Percentiles rank a stretch among this genome's conserved stretches.
Conservation (phyloP, 2,113 vertebrate species). For the Capra hircus region DNA sequence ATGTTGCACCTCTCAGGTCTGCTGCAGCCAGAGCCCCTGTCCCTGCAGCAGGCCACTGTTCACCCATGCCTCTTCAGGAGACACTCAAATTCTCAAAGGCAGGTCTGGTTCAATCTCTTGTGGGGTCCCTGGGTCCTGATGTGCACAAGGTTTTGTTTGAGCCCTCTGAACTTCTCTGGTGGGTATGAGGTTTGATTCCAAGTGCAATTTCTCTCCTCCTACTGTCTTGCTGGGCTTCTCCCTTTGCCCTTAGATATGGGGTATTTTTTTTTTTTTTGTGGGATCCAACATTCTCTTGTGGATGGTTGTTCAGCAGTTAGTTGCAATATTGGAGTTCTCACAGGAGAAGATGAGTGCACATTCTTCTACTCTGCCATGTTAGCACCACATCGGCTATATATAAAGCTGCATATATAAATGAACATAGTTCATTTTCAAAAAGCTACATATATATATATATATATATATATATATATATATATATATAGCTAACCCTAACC, state of each 20-base stretch:
- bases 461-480: too few relatives aligned
- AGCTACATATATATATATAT: too few relatives aligned
- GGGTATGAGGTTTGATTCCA: background rate
- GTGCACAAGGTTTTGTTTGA: background rate
- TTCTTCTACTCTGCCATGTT: background rate
- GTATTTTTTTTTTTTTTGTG: background rate
- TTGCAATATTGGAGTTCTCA: background rate
- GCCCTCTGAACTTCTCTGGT: background rate
- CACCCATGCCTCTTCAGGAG: fast-evolving
- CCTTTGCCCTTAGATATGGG: background rate
- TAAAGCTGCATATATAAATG: too few relatives aligned
- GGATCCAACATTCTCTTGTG: background rate
- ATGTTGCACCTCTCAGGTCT: background rate
- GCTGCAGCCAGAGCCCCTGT: background rate
- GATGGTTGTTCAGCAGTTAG: background rate
- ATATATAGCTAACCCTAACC: background rate
- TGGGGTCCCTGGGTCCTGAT: background rate
- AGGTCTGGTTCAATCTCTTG: background rate
- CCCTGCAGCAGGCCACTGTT: background rate
- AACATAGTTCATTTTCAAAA: too few relatives aligned
- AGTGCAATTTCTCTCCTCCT: background rate
- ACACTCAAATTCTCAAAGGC: background rate
- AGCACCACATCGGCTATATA: background rate
- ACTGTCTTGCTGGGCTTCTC: background rate
- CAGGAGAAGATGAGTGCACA: background rate